Evolutionary conservation across 2,113 vertebrate species (phyloP).

Genomic region (Corythornis madagascariensis): DNA sequence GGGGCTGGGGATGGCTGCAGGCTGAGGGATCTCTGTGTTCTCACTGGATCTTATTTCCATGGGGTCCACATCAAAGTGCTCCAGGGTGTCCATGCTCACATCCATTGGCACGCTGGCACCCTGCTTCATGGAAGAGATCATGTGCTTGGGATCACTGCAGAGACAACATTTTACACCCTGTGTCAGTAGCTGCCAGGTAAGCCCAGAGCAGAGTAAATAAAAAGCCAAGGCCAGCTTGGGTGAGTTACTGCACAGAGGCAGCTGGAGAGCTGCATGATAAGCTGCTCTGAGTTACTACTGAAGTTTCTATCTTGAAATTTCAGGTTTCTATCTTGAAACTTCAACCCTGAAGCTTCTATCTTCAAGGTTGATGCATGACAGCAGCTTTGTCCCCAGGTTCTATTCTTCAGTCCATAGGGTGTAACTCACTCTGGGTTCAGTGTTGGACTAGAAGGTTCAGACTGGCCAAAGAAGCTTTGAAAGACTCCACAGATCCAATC

Average conservation of each 20-base stretch:
- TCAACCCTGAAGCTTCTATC: neutral
- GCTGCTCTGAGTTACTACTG: neutral
- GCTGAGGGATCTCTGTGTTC: neutral
- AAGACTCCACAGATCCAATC: neutral
- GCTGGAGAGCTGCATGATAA: neutral
- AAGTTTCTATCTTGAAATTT: neutral
- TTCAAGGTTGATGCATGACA: neutral
- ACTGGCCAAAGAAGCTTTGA: neutral
- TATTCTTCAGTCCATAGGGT: neutral
- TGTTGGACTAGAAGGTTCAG: neutral
- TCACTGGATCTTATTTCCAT: constrained; percentile 68
- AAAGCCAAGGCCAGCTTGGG: neutral
- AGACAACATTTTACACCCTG: neutral
- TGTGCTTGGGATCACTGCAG: constrained; percentile 25
- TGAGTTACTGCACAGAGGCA: neutral
- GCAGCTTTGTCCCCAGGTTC: neutral
- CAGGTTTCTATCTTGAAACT: too few species aligned
- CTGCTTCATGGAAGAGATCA: neutral
- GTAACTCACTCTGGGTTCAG: neutral
- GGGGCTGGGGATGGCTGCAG: rapidly evolving
- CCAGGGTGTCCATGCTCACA: neutral
- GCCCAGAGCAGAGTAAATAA: neutral
- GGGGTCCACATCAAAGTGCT: constrained; percentile 38
- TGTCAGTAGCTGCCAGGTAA: rapidly evolving
- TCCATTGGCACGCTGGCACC: constrained; percentile 52